These are phyloP conservation scores for Parotocinclus haroldoi DNA, from an alignment of 2,797 vertebrate species.

Conservation along the genomic window DNA sequence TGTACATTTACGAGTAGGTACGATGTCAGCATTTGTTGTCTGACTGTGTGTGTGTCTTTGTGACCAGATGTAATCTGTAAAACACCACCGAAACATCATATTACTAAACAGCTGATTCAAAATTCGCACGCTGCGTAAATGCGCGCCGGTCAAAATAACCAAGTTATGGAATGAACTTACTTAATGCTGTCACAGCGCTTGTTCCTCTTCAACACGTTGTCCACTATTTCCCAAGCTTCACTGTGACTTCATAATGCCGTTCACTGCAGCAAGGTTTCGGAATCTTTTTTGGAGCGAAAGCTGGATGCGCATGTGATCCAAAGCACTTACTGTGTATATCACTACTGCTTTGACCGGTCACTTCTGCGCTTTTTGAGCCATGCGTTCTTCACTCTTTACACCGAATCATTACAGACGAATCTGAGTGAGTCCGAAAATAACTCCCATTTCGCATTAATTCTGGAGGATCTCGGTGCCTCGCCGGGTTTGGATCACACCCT, in stretches of 20 bases:
- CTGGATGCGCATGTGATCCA: not conserved
- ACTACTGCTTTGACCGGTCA: too few species aligned
- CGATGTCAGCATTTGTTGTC: too few species aligned
- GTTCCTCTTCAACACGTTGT: not conserved
- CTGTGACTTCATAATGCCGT: not conserved
- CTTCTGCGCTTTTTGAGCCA: not conserved
- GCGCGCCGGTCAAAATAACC: not conserved
- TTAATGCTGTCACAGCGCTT: not conserved
- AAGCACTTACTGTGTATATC: not conserved
- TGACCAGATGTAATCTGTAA: too few species aligned
- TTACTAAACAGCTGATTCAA: too few species aligned
- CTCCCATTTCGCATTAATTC: conserved; percentile 48
- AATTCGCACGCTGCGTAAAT: too few species aligned
- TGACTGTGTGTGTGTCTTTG: too few species aligned
- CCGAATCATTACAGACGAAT: conserved; percentile 46
- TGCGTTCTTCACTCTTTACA: not conserved
- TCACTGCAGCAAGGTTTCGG: not conserved
- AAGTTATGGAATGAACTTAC: not conserved
- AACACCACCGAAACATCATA: too few species aligned
- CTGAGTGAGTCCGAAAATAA: conserved; percentile 59
- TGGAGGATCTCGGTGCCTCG: too few species aligned
- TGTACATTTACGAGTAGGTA: too few species aligned
- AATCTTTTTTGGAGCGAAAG: not conserved
- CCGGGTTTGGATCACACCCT: too few species aligned
- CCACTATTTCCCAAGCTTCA: not conserved